phyloP scores from a whole-genome alignment of 2,797 vertebrate species.

The Oreochromis mossambicus region DNA sequence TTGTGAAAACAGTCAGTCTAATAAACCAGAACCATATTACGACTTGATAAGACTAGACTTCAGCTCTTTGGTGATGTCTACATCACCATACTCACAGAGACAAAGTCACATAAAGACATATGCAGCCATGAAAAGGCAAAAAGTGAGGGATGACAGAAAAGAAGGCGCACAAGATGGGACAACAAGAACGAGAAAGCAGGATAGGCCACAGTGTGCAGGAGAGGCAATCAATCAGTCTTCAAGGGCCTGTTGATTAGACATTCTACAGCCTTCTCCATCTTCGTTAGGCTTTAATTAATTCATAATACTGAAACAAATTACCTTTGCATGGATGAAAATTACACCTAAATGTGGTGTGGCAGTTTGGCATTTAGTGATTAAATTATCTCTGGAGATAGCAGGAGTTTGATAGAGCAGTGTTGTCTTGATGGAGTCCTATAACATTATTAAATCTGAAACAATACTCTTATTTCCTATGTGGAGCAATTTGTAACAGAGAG shows the following conservation, averaged over 20 bases:
- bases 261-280: conserved; percentile 80
- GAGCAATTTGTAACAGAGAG: conserved; percentile 48
- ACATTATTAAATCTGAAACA: conserved; percentile 80
- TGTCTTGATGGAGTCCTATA: conserved; percentile 74
- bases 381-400: conserved; percentile 78
- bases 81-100: not conserved
- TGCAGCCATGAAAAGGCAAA: not conserved
- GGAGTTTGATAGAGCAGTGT: conserved; percentile 75
- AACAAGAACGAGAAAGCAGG: conserved; percentile 37
- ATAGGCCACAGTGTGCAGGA: conserved; percentile 45
- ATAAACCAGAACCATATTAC: not conserved
- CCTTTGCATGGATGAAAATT: conserved; percentile 83
- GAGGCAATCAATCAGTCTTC: conserved; percentile 72
- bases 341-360: conserved; percentile 82
- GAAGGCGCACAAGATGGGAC: not conserved
- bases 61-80: not conserved
- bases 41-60: not conserved
- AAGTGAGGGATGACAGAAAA: not conserved
- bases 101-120: not conserved
- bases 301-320: conserved; percentile 87
- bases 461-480: conserved; percentile 63
- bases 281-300: conserved; percentile 86
- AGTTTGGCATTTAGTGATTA: conserved; percentile 82
- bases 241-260: conserved; percentile 78
- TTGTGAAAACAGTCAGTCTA: not conserved